Conservation (phyloP, 2,888 invertebrate species). For the Phengaris alcon region DNA sequence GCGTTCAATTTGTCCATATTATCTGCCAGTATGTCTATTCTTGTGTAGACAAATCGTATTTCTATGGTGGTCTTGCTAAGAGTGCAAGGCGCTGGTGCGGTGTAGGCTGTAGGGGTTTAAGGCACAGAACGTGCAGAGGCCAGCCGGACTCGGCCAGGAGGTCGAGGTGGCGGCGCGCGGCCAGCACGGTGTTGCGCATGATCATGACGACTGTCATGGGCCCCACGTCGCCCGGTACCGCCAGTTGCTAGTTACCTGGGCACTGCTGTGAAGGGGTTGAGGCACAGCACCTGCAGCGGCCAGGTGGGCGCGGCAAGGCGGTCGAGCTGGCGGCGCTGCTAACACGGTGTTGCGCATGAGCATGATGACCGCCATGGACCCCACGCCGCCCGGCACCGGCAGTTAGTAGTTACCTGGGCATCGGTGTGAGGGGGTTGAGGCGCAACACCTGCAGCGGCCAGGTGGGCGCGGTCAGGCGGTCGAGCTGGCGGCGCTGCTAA, state of each 20-base stretch:
- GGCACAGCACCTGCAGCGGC: too few species aligned
- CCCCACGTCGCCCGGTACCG: conserved; percentile 98
- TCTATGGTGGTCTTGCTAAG: too few species aligned
- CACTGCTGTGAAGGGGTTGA: conserved; percentile 82
- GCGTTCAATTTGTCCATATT: too few species aligned
- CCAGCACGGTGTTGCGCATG: conserved; percentile 95
- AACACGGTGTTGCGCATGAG: conserved; percentile 95
- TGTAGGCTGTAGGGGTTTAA: conserved; percentile 54
- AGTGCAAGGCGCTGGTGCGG: conserved; percentile 84
- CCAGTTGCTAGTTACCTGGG: conserved; percentile 82
- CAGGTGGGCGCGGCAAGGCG: conserved; percentile 56
- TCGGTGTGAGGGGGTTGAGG: conserved; percentile 82
- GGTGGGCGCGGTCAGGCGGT: conserved; percentile 74
- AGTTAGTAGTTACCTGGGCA: conserved; percentile 82
- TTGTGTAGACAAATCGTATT: too few species aligned
- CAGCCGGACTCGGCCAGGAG: conserved; percentile 56
- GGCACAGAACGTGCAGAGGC: too few species aligned
- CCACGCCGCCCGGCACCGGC: conserved; percentile 97
- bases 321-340: conserved; percentile 84
- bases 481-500: conserved; percentile 82
- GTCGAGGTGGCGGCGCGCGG: conserved; percentile 83
- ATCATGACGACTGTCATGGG: conserved; percentile 99
- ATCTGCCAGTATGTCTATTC: too few species aligned
- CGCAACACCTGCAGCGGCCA: conserved; percentile 88
- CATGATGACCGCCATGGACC: conserved; percentile 99